Evolutionary conservation across 2,113 vertebrate genomes (phyloP).

Genomic region (Cyanoderma ruficeps): DNA sequence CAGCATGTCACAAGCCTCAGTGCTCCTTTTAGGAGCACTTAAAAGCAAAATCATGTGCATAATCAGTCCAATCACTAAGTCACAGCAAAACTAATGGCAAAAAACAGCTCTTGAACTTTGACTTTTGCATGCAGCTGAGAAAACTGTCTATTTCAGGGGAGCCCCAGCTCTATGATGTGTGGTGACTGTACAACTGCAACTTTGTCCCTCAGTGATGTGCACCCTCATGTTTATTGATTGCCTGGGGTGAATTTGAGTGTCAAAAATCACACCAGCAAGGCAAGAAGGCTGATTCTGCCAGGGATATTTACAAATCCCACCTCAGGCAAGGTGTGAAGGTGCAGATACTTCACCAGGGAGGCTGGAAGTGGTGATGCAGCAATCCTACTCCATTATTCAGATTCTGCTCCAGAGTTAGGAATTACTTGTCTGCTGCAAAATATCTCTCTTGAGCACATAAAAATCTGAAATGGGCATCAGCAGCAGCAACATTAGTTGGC

Average conservation of each 20-base stretch:
- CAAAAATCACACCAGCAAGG: not conserved
- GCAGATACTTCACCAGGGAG: not conserved
- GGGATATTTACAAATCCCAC: not conserved
- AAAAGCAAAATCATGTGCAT: not conserved
- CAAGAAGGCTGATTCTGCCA: not conserved
- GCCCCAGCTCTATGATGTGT: not conserved
- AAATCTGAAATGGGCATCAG: not conserved
- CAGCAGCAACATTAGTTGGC: not conserved
- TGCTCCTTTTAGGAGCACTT: not conserved
- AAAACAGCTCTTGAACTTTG: not conserved
- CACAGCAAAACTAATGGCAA: not conserved
- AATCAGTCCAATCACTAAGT: not conserved
- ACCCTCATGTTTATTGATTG: not conserved
- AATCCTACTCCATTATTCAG: not conserved
- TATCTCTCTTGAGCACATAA: not conserved
- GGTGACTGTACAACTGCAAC: not conserved
- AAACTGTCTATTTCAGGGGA: not conserved
- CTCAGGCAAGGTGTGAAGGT: accelerated
- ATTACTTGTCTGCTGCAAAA: not conserved
- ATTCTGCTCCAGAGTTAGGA: not conserved
- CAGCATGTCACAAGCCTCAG: not conserved
- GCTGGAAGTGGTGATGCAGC: not conserved
- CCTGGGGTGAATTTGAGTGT: not conserved
- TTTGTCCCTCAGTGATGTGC: not conserved
- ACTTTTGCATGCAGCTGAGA: not conserved